Evolutionary conservation across 2,888 invertebrate species (phyloP).

Genomic region (Mythimna albipuncta): DNA sequence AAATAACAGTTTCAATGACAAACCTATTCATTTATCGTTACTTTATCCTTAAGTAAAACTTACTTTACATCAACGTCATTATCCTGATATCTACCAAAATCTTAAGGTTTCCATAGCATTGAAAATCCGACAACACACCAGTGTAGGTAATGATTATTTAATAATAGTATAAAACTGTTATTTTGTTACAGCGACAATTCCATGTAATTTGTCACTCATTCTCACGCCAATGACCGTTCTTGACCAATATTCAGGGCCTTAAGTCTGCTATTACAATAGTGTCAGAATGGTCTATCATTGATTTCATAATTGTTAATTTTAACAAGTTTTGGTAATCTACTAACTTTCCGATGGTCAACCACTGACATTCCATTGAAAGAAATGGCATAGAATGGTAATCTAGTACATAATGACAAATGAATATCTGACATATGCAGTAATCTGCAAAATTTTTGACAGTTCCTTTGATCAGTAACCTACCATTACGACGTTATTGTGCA

Average conservation of each 20-base stretch:
- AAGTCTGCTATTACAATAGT: too few species aligned
- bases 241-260: slow-evolving; percentile 58
- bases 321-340: too few species aligned
- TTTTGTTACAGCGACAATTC: slow-evolving; percentile 40
- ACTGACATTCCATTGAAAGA: too few species aligned
- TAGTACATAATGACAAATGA: too few species aligned
- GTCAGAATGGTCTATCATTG: too few species aligned
- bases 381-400: too few species aligned
- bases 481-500: too few species aligned
- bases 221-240: slow-evolving; percentile 50
- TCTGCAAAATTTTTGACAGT: too few species aligned
- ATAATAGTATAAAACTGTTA: slow-evolving; percentile 45
- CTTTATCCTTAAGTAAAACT: neutral
- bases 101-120: slow-evolving; percentile 5
- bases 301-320: too few species aligned
- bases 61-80: neutral
- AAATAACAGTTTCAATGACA: slow-evolving; percentile 1
- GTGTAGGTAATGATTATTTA: slow-evolving; percentile 43
- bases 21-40: neutral
- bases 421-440: too few species aligned
- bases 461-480: too few species aligned
- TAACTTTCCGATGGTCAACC: too few species aligned
- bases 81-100: neutral
- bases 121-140: slow-evolving; percentile 1
- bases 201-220: slow-evolving; percentile 53